Evolutionary conservation across 1,140 invertebrate genomes (phyloP), one percentile per base, ranked within the genome.

Genomic region (Macrobrachium rosenbergii): DNA sequence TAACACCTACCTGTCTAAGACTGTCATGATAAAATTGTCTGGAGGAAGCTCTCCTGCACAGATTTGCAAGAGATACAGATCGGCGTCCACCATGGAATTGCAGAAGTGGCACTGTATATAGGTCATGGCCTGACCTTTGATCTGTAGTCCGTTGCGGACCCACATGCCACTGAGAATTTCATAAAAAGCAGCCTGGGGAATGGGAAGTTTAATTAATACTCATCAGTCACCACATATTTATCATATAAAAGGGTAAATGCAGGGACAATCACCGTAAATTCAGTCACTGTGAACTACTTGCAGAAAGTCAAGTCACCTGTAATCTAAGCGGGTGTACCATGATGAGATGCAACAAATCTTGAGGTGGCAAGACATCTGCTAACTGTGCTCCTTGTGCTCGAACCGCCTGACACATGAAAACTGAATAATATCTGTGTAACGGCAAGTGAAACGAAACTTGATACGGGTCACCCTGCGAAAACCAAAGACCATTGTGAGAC

Each of bases 71-170:
- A 99, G 94, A 93, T 97, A 99, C 63, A 99, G 93, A 93, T 99
- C 98, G 90, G 98, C 96, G 93, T 99, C 98, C 0, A 98, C 96
- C 96, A 99, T 98, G 2, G 98, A 99, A 92, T 98, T 99, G 93
- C 97, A 99, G 93, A 99, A 99, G 93, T 99, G 98, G 87, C 97
- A 98, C 92, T 99, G 98, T 89, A 99, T 97, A 91, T 99, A 99
- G 23, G 98, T 99, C 97, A 99, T 99, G 8, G 98, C 98, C 93
- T 99, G 98, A 17, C 98, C 98, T 92, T 98, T 98, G 89, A 99
- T 99, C 93, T 99, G 98, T 1, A 99, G 93, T 0, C 98, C 98
- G 93, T 99, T 99, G 80, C 98, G 94, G 45, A 99, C 96, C 98
- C 98, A 99, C 90, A 99, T 94, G 17, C 96, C 97, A 90, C 95